phyloP scores from a whole-genome alignment of 2,113 vertebrate genomes.

The Vireo altiloquus region DNA sequence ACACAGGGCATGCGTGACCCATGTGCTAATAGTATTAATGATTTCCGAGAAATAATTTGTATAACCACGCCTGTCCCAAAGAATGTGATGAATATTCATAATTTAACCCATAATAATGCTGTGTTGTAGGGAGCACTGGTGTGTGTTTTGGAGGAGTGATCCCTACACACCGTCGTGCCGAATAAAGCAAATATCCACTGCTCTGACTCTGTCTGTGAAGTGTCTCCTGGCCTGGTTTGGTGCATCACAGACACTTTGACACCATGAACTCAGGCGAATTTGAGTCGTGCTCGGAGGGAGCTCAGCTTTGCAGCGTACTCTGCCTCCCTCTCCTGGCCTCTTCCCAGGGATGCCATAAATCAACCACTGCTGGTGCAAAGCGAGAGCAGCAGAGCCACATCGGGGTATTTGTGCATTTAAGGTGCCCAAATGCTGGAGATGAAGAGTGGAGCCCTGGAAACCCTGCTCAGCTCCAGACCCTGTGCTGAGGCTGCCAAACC shows the following conservation, averaged over 20 bases:
- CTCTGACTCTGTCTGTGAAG: too few species aligned
- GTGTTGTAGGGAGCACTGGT: too few species aligned
- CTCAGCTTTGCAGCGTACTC: conserved; percentile 14
- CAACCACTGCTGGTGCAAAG: accelerated
- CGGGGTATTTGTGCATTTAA: accelerated
- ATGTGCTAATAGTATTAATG: too few species aligned
- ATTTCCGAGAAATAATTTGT: too few species aligned
- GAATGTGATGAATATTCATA: too few species aligned
- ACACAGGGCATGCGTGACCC: too few species aligned
- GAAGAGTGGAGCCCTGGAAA: neutral
- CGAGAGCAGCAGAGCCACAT: neutral
- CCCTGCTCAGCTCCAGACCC: neutral
- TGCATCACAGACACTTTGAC: accelerated
- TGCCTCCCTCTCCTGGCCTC: conserved; percentile 73
- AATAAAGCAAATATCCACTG: too few species aligned
- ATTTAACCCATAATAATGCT: too few species aligned
- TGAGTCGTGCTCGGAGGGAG: accelerated
- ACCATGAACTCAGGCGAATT: accelerated
- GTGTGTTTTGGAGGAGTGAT: too few species aligned
- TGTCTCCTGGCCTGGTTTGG: neutral
- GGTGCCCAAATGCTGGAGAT: accelerated
- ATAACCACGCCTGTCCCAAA: too few species aligned
- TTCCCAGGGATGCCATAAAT: neutral
- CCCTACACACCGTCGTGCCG: too few species aligned
- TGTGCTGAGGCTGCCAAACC: accelerated